Evolutionary conservation across 2,797 vertebrate genomes (phyloP).

Genomic region (Vireo griseus): DNA sequence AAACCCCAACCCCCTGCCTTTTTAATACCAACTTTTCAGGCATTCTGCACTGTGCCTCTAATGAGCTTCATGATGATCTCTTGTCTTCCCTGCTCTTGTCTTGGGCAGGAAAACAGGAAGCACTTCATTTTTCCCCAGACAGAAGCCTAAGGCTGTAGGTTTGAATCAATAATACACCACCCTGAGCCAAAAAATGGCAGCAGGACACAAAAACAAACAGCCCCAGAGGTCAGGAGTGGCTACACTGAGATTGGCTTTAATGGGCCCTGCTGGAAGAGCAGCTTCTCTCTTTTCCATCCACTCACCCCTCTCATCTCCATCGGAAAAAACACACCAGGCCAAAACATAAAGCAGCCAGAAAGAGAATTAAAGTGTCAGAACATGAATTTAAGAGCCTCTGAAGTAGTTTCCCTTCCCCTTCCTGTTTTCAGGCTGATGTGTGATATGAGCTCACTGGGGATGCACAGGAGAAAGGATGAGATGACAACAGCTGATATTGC

Average conservation of each 20-base stretch:
- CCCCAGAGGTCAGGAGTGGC: constrained; percentile 17
- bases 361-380: constrained; percentile 45
- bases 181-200: neutral
- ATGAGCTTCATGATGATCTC: neutral
- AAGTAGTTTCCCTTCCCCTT: constrained; percentile 46
- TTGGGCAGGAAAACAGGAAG: neutral
- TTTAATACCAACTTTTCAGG: neutral
- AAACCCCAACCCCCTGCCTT: neutral
- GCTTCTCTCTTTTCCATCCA: neutral
- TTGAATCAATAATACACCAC: neutral
- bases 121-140: neutral
- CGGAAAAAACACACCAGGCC: constrained; percentile 22
- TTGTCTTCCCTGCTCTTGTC: neutral
- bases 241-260: neutral
- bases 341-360: constrained; percentile 39
- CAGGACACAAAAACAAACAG: neutral
- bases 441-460: neutral
- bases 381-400: constrained; percentile 40
- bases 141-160: neutral
- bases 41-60: neutral
- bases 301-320: neutral
- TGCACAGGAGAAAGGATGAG: neutral
- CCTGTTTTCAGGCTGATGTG: constrained; percentile 44
- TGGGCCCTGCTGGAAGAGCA: neutral
- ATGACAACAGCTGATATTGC: neutral